Conservation (phyloP, 2,113 vertebrate genomes). For the Chaetodon trifascialis region DNA sequence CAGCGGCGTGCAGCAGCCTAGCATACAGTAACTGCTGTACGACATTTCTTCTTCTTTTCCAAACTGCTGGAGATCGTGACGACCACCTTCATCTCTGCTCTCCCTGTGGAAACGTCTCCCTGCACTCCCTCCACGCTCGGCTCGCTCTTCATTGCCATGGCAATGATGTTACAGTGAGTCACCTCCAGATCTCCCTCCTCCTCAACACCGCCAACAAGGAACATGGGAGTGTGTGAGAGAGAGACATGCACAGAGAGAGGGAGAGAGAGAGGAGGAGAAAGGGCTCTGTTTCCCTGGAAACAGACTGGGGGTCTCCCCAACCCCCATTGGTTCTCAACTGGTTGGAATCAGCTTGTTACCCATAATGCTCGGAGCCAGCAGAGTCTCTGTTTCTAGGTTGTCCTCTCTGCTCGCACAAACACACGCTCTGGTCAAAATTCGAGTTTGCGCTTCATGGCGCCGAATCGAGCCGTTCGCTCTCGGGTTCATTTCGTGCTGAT, state of each 20-base stretch:
- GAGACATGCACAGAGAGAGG: conserved; percentile 18
- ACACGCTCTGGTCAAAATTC: conserved; percentile 12
- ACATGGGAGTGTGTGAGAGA: conserved; percentile 62
- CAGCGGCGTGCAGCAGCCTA: not conserved
- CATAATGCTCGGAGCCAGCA: conserved; percentile 65
- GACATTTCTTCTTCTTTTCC: conserved; percentile 12
- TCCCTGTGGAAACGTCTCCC: conserved; percentile 58
- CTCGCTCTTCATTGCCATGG: conserved; percentile 78
- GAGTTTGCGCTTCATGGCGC: conserved; percentile 18
- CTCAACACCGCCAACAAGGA: conserved; percentile 69
- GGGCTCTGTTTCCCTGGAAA: conserved; percentile 83
- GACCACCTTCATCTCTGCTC: conserved; percentile 40
- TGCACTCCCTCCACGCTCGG: conserved; percentile 39
- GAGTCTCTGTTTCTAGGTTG: conserved; percentile 68
- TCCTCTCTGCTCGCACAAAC: conserved; percentile 32
- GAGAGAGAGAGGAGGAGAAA: conserved; percentile 54
- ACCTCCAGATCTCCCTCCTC: conserved; percentile 80
- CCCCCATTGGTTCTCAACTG: conserved; percentile 78
- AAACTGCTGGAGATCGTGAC: conserved; percentile 25
- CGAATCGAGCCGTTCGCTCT: conserved; percentile 2
- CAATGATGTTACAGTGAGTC: conserved; percentile 83
- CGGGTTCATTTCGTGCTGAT: conserved; percentile 12
- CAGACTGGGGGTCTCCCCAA: conserved; percentile 79
- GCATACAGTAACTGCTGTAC: not conserved
- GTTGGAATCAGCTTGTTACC: conserved; percentile 76